These are phyloP conservation scores for Cotesia vestalis DNA, from an alignment of 1,140 invertebrate species.

Conservation along the genomic window DNA sequence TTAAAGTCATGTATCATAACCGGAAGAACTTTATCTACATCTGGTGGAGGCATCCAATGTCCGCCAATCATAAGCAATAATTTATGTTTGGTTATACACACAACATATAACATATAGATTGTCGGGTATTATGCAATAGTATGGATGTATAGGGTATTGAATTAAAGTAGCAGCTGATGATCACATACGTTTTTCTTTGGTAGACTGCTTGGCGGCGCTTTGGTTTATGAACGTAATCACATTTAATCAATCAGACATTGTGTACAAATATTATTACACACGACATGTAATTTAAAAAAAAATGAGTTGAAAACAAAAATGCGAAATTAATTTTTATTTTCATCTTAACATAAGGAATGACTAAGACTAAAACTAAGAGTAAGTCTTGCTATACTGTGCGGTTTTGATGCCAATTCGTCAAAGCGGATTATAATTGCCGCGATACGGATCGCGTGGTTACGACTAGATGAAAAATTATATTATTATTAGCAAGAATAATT, in stretches of 20 bases:
- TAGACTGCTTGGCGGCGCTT: slow-evolving; percentile 25
- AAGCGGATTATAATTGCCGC: no score
- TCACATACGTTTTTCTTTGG: not conserved
- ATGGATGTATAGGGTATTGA: not conserved
- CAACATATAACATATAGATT: not conserved
- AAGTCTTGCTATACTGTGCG: not conserved
- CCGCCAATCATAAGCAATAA: not conserved
- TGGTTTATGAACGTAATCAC: slow-evolving; percentile 1
- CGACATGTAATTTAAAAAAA: no score
- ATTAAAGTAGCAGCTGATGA: slow-evolving; percentile 14
- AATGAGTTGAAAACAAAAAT: no score
- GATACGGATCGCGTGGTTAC: no score
- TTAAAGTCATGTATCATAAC: not conserved
- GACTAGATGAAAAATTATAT: no score
- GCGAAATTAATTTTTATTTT: no score
- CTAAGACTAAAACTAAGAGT: no score
- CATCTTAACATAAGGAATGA: no score
- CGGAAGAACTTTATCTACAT: not conserved
- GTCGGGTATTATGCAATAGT: slow-evolving; percentile 10
- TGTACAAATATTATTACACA: no score
- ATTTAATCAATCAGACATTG: no score
- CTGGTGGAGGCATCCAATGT: slow-evolving; percentile 6
- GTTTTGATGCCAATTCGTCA: slow-evolving; percentile 6
- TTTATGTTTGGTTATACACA: not conserved
- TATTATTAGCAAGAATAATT: slow-evolving; percentile 17